phyloP scores from a whole-genome alignment of 64 coral and sea anemone genomes.

The Exaiptasia diaphana region DNA sequence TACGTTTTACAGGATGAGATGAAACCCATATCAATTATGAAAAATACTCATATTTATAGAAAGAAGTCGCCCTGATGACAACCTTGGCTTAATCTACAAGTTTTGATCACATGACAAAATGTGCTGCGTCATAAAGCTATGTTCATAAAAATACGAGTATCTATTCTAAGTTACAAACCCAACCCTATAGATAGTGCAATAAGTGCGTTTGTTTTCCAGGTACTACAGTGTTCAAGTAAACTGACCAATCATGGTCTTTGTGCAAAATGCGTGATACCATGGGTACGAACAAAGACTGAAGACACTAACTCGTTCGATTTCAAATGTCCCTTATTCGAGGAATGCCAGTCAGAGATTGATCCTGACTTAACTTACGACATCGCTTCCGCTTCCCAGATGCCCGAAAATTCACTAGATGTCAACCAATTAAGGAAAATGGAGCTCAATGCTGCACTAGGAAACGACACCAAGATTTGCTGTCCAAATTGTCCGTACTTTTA shows the following conservation, averaged over 20 bases:
- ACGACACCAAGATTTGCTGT: not conserved
- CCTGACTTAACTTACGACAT: conserved; percentile 17
- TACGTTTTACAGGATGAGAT: too few species aligned
- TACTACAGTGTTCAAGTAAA: conserved; percentile 10
- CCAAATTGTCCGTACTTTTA: conserved; percentile 25
- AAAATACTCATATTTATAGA: too few species aligned
- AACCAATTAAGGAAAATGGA: not conserved
- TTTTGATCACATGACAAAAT: too few species aligned
- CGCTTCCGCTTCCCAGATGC: not conserved
- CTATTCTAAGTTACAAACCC: too few species aligned
- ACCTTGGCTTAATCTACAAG: too few species aligned
- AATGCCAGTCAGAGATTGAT: conserved; percentile 26
- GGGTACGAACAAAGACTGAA: not conserved
- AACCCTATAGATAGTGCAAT: too few species aligned
- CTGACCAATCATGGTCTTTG: conserved; percentile 22
- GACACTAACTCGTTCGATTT: not conserved
- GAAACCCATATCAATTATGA: too few species aligned
- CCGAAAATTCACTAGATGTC: not conserved
- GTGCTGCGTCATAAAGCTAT: too few species aligned
- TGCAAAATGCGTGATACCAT: not conserved
- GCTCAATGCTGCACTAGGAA: not conserved
- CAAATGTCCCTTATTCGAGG: conserved; percentile 12
- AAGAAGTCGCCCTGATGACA: too few species aligned
- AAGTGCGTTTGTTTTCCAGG: conserved; percentile 31
- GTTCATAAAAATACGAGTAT: too few species aligned